Base-by-base conservation (phyloP, 2,113 vertebrate species). In the Strigops habroptila region DNA sequence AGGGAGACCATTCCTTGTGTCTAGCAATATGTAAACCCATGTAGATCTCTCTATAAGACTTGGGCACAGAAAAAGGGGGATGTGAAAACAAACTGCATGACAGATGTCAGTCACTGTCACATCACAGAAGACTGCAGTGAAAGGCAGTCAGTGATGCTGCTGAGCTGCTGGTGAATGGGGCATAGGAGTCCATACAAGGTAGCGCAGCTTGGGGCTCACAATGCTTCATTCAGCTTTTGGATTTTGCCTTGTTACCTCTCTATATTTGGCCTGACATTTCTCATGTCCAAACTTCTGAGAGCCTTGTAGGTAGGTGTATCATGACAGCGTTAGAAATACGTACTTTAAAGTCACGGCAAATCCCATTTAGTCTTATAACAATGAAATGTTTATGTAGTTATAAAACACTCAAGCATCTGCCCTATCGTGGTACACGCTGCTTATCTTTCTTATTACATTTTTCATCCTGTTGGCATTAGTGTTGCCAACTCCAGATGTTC, bases 181-280 rank as follows among this genome's bases (percentile, higher is more conserved):
- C 0, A 0, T 37, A 41, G 37, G 18, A 80, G 27, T 59, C 35
- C 22, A 4, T 44, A 35, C 2, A 9, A 30, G 6, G 7, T 27
- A 8, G 7, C 0, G 1, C 9, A 19, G 25, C 52, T 43, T 71
- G 48, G 23, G 35, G 24, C 24, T 93, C 43, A 49, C 2, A 31
- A 10, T 37, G 8, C 25, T 92, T 90, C 15, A 48, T 69, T 88
- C 49, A 86, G n/a, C 49, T 76, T 85, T 90, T 77, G 68, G 14
- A 22, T 81, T 88, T 93, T 41, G 18, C 52, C 65, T 68, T 12
- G 0, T 83, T 88, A 22, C 23, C 24, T 48, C 27, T 69, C 33
- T 48, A 1, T 55, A 9, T 68, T 60, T 88, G 35, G 6, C 18
- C 21, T 57, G 30, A 22, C 3, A 18, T 71, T 77, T 86, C 62